A percentile compares a stretch with the other conserved stretches of the same genome.
Conservation (phyloP, 2,797 vertebrate species). For the Martes flavigula region DNA sequence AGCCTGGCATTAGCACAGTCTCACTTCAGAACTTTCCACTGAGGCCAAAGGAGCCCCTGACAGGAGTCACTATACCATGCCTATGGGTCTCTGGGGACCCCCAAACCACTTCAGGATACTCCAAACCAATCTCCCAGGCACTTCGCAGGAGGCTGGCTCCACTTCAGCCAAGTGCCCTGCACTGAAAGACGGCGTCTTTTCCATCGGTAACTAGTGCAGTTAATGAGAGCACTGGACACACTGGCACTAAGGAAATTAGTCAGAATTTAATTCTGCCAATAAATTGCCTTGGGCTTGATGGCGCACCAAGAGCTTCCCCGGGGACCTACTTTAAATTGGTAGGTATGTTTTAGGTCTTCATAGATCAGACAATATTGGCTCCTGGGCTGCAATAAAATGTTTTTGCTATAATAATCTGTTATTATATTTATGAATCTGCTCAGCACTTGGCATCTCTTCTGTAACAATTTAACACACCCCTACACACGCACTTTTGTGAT, state of each 20-base stretch:
- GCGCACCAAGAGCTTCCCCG: neutral
- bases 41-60: conserved; percentile 21
- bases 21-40: neutral
- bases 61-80: neutral
- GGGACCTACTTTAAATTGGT: neutral
- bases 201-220: neutral
- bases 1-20: neutral
- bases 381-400: neutral
- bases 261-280: conserved; percentile 53
- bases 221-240: neutral
- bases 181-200: conserved; percentile 41
- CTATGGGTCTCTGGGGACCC: neutral
- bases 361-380: conserved; percentile 1
- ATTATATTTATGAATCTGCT: neutral
- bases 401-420: conserved; percentile 32
- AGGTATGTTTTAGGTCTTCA: conserved; percentile 42
- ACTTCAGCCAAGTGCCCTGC: conserved; percentile 45
- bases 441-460: neutral
- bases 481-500: neutral
- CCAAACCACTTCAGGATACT: conserved; percentile 47
- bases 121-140: conserved; percentile 53
- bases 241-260: conserved; percentile 54
- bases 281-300: conserved; percentile 29
- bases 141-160: conserved; percentile 48
- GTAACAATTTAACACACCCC: neutral